Evolutionary conservation across 2,888 invertebrate genomes (phyloP), one percentile per base, ranked within the genome.

Genomic region (Drosophila birchii): DNA sequence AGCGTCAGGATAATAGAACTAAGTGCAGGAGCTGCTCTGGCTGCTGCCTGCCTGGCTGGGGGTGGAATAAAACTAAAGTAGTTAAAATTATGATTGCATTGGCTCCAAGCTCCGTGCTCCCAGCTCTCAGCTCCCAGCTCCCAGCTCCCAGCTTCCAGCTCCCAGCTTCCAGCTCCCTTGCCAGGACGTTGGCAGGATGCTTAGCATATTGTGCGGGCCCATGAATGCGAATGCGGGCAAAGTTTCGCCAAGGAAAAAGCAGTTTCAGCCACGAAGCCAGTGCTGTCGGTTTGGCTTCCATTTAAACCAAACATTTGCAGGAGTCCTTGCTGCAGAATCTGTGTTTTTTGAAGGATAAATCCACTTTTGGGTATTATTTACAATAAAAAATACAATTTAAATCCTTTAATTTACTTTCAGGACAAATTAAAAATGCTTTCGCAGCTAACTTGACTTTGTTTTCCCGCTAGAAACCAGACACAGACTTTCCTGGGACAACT

Each of bases 21-120:
- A 85, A 84, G 88, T 85, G 88, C 88, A 74, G 67, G 55, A 67
- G 77, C 80, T 60, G 44, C 53, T 43, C 47, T 38, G 38, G n/a
- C 43, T 54, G 20, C 26, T 18, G 41, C 18, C 26, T n/a, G 18
- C 5, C 18, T 16, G 55, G 57, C 9, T n/a, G 34, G 51, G 58
- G 58, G 26, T 34, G 77, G 79, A 78, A 78, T 74, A 78, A 87
- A 87, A 82, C 78, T 83, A 88, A 88, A 82, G 88, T 86, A 85
- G 87, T 83, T 83, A 87, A 84, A 87, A 84, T 87, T 84, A 87
- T 84, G 84, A 84, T 87, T 84, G 86, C 88, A 88, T 85, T 87
- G 88, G 80, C 71, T 75, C 70, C 54, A n/a, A 20, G 56, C 53
- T 45, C 9, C 20, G 14, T 20, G 20, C 34, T 41, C 32, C 34